phyloP scores from a whole-genome alignment of 2,113 vertebrate genomes.

The Hiodon alosoides region DNA sequence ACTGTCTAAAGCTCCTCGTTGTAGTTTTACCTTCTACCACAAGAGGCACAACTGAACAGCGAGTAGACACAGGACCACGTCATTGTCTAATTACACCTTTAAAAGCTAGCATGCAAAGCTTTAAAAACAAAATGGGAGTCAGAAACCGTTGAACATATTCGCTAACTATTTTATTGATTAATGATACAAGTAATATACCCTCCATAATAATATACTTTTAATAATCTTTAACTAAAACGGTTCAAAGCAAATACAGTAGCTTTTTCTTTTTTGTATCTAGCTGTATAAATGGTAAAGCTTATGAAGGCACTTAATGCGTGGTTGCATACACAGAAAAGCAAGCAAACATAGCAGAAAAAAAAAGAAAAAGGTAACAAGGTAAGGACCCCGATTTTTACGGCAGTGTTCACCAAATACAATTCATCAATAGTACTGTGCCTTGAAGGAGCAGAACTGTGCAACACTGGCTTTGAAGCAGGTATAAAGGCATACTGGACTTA shows the following conservation, averaged over 20 bases:
- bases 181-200: constrained; percentile 23
- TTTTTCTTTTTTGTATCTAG: constrained; percentile 18
- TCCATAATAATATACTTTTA: constrained; percentile 22
- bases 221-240: constrained; percentile 12
- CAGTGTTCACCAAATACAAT: no score
- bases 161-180: constrained; percentile 34
- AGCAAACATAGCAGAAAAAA: constrained; percentile 9
- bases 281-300: constrained; percentile 21
- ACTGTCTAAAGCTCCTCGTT: no score
- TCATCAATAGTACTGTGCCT: no score
- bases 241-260: constrained; percentile 39
- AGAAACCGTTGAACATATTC: neutral
- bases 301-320: constrained; percentile 35
- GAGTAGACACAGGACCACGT: no score
- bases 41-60: no score
- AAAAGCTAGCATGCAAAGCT: neutral
- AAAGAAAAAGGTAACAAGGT: neutral
- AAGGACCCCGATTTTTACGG: neutral
- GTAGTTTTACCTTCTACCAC: no score
- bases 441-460: no score
- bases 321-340: constrained; percentile 19
- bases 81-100: neutral
- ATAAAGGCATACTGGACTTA: no score
- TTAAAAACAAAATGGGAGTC: neutral
- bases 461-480: no score